Conservation (phyloP, 2,113 vertebrate species). For the Phycodurus eques region DNA sequence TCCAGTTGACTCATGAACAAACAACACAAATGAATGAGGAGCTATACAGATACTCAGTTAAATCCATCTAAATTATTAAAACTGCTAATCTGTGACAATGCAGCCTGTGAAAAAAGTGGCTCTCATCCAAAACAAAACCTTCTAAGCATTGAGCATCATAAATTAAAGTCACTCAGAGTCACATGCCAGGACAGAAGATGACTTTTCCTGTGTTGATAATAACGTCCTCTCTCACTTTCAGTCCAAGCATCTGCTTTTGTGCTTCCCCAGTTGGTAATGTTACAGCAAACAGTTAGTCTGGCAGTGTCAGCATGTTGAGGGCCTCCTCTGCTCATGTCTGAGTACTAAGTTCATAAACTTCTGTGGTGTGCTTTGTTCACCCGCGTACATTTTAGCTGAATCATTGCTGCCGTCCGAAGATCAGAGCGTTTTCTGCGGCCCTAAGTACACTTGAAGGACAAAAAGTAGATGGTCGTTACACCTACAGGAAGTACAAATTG, state of each 20-base stretch:
- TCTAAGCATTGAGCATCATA: not conserved
- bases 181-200: slow-evolving; percentile 2
- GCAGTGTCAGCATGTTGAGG: not conserved
- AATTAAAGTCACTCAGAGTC: not conserved
- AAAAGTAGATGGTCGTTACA: not conserved
- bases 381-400: not conserved
- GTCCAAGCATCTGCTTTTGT: slow-evolving; percentile 10
- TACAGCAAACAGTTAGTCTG: not conserved
- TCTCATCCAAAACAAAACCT: not conserved
- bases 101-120: not conserved
- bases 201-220: slow-evolving; percentile 1
- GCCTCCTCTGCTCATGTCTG: not conserved
- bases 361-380: not conserved
- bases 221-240: not conserved
- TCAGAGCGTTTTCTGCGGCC: not conserved
- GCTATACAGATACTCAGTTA: not conserved
- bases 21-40: not conserved
- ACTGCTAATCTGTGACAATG: not conserved
- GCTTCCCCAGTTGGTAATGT: not conserved
- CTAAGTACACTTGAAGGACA: not conserved
- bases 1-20: not conserved
- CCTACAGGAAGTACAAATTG: not conserved
- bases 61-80: not conserved
- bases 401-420: not conserved
- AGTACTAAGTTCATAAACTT: not conserved